Conservation (phyloP, 2,113 vertebrate species). For the Aspidoscelis tigris region DNA sequence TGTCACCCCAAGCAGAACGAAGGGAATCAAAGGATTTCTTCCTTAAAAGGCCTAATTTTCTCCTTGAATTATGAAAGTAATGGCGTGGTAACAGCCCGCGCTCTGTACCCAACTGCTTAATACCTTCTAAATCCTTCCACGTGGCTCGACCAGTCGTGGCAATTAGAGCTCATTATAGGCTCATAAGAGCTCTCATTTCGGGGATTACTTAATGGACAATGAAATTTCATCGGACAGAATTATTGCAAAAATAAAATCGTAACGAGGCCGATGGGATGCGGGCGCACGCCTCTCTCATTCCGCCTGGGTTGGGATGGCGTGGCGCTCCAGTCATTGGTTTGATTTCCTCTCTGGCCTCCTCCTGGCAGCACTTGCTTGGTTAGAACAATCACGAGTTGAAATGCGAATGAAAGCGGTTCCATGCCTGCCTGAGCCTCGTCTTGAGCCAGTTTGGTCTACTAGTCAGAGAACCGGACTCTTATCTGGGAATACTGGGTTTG, state of each 20-base stretch:
- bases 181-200: constrained; percentile 98
- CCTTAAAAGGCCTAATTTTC: constrained; percentile 99
- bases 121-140: constrained; percentile 99
- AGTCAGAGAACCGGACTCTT: too few relatives aligned
- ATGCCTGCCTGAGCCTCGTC: neutral
- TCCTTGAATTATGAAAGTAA: constrained; percentile 99
- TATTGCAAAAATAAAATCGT: constrained; percentile 92
- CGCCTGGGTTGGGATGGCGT: constrained; percentile 76
- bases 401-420: constrained; percentile 44
- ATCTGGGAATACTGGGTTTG: too few relatives aligned
- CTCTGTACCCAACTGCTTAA: constrained; percentile 97
- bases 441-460: too few relatives aligned
- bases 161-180: constrained; percentile 99
- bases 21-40: constrained; percentile 89
- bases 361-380: constrained; percentile 78
- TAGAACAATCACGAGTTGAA: constrained; percentile 86
- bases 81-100: constrained; percentile 97
- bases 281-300: constrained; percentile 85
- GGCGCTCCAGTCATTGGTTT: constrained; percentile 63
- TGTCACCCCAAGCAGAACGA: constrained; percentile 86
- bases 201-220: constrained; percentile 98
- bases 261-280: constrained; percentile 79
- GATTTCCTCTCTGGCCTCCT: constrained; percentile 15
- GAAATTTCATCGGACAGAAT: constrained; percentile 97
- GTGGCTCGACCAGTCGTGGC: constrained; percentile 94